Percentiles rank a stretch among this genome's conserved stretches.
Conservation (phyloP, 2,113 vertebrate genomes). For the Jaculus jaculus region DNA sequence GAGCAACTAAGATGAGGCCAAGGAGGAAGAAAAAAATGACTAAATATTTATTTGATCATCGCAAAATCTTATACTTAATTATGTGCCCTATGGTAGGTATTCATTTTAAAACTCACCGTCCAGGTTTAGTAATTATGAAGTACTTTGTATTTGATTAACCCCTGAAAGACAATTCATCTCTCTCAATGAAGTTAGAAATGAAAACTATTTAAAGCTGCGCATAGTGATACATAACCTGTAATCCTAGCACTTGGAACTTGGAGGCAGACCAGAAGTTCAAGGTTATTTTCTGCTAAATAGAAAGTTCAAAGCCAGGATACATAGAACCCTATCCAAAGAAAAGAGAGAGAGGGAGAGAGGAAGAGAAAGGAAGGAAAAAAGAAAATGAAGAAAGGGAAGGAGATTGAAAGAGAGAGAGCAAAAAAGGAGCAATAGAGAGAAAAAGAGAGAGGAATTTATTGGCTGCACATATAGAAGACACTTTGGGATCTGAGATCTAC, state of each 20-base stretch:
- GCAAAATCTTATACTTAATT: conserved; percentile 1
- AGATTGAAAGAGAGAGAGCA: background rate
- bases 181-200: background rate
- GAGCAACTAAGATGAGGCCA: background rate
- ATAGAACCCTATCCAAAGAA: background rate
- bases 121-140: background rate
- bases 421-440: background rate
- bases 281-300: background rate
- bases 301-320: background rate
- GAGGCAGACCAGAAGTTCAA: background rate
- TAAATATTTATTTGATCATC: conserved; percentile 18
- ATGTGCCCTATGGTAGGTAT: background rate
- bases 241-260: background rate
- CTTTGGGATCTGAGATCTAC: background rate
- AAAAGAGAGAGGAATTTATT: background rate
- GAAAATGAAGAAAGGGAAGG: background rate
- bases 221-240: background rate
- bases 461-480: background rate
- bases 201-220: background rate
- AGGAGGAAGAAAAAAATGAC: background rate
- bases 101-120: conserved; percentile 22
- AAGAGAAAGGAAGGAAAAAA: background rate
- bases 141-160: background rate
- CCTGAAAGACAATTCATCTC: background rate
- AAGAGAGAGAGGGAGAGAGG: too few relatives aligned